Evolutionary conservation across 2,797 vertebrate genomes (phyloP), one percentile per base, ranked within the genome.

Genomic region (Champsocephalus gunnari): DNA sequence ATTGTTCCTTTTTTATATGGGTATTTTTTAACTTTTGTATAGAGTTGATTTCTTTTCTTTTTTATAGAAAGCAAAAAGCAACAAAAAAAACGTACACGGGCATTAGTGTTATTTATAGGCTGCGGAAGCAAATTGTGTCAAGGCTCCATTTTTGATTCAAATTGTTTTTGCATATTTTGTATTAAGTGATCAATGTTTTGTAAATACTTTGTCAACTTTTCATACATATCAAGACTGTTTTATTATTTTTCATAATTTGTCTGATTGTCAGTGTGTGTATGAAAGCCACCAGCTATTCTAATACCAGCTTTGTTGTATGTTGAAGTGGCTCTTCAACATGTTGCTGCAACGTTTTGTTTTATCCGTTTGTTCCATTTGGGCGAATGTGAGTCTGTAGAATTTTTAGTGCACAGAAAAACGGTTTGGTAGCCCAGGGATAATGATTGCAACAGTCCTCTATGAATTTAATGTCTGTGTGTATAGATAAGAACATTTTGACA

Each of bases 21-120:
- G 74, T 88, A 79, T 91, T 87, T 82, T 90, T 54, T 56, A 57
- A 69, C 66, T 88, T 83, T 89, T 92, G 91, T 94, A 92, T 93
- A 91, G 82, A 89, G 65, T 83, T 71, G 12, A 74, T 84, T 83
- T 83, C 57, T 59, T 73, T 64, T 58, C 67, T 75, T 84, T 86
- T 92, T 80, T 88, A 92, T 66, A 84, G 75, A 93, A 92, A 78
- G 12, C 17, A 82, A 81, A 87, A 73, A 66, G 12, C 43, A 57
- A 44, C 66, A 87, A 82, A 86, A 85, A 80, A 74, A 70, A 24
- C 2, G 19, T 55, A 48, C 66, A 75, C 12, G 93, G 93, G 92
- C 94, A 95, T 96, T 96, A 95, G 93, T 88, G 67, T 93, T 95
- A 95, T 95, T 95, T 95, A 95, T 95, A 95, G 93, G 67, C 90